Evolutionary conservation across 2,113 vertebrate species (phyloP).

Genomic region (Neopipo cinnamomea): DNA sequence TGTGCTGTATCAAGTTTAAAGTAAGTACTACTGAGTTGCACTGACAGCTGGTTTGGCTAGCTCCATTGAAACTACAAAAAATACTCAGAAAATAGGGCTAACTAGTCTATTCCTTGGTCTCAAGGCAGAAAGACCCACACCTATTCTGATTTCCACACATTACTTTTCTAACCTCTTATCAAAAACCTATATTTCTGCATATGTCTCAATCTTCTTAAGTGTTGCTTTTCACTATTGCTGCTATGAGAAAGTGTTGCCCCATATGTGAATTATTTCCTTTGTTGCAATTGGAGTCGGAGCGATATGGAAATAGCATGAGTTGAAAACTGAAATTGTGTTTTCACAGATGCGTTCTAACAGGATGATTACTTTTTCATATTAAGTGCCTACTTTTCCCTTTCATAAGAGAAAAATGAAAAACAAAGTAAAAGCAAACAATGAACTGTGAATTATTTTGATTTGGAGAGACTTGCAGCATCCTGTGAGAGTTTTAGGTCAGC

Average conservation of each 20-base stretch:
- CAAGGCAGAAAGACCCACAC: neutral
- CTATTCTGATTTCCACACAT: neutral
- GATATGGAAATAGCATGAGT: neutral
- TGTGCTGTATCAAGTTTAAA: neutral
- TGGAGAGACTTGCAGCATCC: neutral
- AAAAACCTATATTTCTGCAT: neutral
- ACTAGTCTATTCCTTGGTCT: neutral
- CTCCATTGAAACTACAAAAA: neutral
- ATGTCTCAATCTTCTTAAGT: neutral
- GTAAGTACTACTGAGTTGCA: neutral
- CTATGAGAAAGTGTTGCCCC: neutral
- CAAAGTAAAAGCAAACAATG: neutral
- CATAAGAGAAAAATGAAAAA: neutral
- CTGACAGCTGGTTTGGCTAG: neutral
- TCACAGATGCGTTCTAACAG: neutral
- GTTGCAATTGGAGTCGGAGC: neutral
- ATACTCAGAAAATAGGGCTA: neutral
- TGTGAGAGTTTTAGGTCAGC: neutral
- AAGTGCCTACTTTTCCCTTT: neutral
- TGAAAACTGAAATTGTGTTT: neutral
- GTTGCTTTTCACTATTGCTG: neutral
- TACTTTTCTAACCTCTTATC: neutral
- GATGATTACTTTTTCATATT: neutral
- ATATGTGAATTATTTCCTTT: neutral
- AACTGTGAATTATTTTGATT: neutral